Evolutionary conservation across 1,140 invertebrate species (phyloP).

Genomic region (Calephelis virginiensis): DNA sequence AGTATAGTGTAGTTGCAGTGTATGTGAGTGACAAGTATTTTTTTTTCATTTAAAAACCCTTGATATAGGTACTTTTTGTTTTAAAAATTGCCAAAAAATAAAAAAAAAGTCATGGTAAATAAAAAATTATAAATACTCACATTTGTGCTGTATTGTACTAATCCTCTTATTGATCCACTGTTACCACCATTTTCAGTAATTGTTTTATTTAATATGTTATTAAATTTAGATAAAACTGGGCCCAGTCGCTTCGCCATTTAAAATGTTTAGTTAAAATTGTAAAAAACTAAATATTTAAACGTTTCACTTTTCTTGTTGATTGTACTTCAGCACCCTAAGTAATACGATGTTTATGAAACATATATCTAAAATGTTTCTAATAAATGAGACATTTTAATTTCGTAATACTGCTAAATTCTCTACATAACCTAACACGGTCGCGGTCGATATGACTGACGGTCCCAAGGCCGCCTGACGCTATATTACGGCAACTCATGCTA

Average conservation of each 20-base stretch:
- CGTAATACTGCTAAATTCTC: background rate
- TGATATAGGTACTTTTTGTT: no score
- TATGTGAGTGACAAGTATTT: no score
- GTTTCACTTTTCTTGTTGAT: background rate
- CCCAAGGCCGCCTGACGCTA: background rate
- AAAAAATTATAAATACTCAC: background rate
- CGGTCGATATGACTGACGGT: background rate
- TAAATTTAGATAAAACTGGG: constrained; percentile 9
- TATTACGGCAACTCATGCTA: constrained; percentile 1
- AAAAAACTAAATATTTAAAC: background rate
- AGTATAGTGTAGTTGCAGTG: no score
- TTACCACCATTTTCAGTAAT: background rate
- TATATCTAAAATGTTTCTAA: background rate
- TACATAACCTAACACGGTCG: constrained; percentile 1
- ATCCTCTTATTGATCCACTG: background rate
- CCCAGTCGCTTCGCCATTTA: constrained; percentile 1
- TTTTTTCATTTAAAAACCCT: no score
- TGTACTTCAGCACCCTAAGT: background rate
- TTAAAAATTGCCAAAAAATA: background rate
- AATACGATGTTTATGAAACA: background rate
- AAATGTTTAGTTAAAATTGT: background rate
- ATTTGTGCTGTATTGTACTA: constrained; percentile 2
- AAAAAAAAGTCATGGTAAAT: no score
- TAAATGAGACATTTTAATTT: background rate
- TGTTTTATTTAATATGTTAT: constrained; percentile 1